Conservation (phyloP, 2,113 vertebrate species). For the Syrmaticus mikado region DNA sequence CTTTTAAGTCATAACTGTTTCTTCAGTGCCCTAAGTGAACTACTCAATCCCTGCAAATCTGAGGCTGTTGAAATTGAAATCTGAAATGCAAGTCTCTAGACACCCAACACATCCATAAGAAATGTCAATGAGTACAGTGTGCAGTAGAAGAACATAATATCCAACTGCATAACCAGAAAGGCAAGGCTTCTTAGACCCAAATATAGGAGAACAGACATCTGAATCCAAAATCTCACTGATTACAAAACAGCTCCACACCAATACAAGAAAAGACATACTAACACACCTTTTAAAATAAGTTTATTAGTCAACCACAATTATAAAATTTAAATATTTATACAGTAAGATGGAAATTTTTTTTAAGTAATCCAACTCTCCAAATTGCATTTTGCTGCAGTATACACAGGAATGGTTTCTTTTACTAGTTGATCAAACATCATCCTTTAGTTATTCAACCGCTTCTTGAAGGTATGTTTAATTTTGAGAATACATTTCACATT, state of each 20-base stretch:
- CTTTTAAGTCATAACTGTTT: background rate
- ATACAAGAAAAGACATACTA: background rate
- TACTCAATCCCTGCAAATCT: background rate
- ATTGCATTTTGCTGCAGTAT: slow-evolving; percentile 69
- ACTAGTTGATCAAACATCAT: background rate
- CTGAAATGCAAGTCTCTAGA: background rate
- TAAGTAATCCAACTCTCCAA: slow-evolving; percentile 40
- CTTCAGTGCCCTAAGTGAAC: background rate
- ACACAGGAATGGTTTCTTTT: slow-evolving; percentile 72
- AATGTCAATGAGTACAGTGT: background rate
- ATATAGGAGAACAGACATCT: background rate
- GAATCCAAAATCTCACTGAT: background rate
- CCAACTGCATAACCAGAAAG: background rate
- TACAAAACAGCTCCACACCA: background rate
- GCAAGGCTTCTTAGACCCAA: background rate
- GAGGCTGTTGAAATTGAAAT: background rate
- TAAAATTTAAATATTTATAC: slow-evolving; percentile 72
- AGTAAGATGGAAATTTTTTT: slow-evolving; percentile 47
- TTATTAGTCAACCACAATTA: slow-evolving; percentile 77
- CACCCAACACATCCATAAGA: accelerated
- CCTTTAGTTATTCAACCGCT: slow-evolving; percentile 41
- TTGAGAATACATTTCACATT: slow-evolving; percentile 30
- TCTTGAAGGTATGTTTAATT: slow-evolving; percentile 27
- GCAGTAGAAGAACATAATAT: accelerated
- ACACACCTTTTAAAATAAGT: slow-evolving; percentile 49